These are phyloP conservation scores for Thumatha senex DNA, from an alignment of 2,888 invertebrate genomes.

Conservation along the genomic window DNA sequence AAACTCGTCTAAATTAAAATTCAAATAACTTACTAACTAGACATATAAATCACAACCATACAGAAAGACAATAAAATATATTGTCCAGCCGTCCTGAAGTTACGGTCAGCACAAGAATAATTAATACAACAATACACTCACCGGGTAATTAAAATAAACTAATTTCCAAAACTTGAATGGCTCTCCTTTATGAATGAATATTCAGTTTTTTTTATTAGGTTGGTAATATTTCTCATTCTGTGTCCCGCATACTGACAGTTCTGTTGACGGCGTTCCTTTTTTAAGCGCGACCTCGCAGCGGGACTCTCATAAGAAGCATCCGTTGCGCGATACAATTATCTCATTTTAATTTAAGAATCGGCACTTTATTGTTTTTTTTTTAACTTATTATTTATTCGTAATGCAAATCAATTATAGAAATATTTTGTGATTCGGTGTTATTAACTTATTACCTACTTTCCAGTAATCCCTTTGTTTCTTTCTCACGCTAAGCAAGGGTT, in stretches of 20 bases:
- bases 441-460: constrained; percentile 35
- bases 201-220: constrained; percentile 57
- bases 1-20: constrained; percentile 82
- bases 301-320: constrained; percentile 72
- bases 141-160: constrained; percentile 82
- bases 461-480: constrained; percentile 49
- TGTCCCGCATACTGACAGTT: constrained; percentile 73
- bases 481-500: constrained; percentile 74
- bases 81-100: constrained; percentile 66
- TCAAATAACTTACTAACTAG: constrained; percentile 83
- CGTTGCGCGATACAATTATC: constrained; percentile 72
- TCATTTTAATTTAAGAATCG: constrained; percentile 75
- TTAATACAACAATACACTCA: constrained; percentile 79
- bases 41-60: constrained; percentile 74
- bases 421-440: constrained; percentile 32
- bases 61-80: constrained; percentile 81
- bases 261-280: constrained; percentile 73
- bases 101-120: constrained; percentile 59
- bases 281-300: constrained; percentile 75
- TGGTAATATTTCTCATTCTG: constrained; percentile 78
- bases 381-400: constrained; percentile 34
- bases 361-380: constrained; percentile 48
- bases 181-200: constrained; percentile 76
- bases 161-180: constrained; percentile 73
- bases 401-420: constrained; percentile 5